A percentile compares a stretch with the other conserved stretches of the same genome.
phyloP scores from a whole-genome alignment of 2,888 invertebrate species.

The Rhagonycha fulva region DNA sequence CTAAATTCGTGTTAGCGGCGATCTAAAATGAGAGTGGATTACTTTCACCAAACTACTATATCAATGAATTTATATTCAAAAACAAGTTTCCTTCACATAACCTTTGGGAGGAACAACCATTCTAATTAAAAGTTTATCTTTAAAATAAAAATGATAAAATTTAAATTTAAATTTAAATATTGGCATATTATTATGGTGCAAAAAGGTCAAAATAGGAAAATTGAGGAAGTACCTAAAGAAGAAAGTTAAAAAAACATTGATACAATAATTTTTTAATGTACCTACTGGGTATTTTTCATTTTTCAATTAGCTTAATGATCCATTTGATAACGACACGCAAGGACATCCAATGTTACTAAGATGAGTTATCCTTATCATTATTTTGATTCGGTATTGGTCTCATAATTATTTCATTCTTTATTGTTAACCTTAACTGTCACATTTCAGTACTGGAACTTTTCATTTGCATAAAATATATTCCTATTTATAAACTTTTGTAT shows the following conservation, averaged over 20 bases:
- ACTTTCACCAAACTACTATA: background rate
- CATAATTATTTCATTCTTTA: background rate
- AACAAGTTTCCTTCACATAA: background rate
- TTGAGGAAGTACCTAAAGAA: too few relatives aligned
- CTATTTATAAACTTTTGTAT: background rate
- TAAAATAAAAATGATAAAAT: background rate
- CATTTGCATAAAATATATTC: background rate
- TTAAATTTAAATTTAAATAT: background rate
- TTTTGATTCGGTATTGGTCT: background rate
- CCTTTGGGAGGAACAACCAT: background rate
- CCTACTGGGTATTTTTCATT: background rate
- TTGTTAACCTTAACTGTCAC: background rate
- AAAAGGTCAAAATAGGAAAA: background rate
- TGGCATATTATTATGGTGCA: background rate
- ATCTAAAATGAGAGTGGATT: background rate
- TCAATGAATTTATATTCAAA: background rate
- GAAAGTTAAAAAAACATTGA: too few relatives aligned
- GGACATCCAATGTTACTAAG: background rate
- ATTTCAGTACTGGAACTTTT: background rate
- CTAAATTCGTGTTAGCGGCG: background rate
- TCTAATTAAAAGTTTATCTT: background rate
- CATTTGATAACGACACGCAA: background rate
- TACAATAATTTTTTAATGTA: too few relatives aligned
- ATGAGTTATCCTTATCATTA: background rate
- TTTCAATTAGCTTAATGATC: background rate